Percentiles rank a stretch among this genome's conserved stretches.
Conservation (phyloP, 2,113 vertebrate species). For the Ammodytes dubius region DNA sequence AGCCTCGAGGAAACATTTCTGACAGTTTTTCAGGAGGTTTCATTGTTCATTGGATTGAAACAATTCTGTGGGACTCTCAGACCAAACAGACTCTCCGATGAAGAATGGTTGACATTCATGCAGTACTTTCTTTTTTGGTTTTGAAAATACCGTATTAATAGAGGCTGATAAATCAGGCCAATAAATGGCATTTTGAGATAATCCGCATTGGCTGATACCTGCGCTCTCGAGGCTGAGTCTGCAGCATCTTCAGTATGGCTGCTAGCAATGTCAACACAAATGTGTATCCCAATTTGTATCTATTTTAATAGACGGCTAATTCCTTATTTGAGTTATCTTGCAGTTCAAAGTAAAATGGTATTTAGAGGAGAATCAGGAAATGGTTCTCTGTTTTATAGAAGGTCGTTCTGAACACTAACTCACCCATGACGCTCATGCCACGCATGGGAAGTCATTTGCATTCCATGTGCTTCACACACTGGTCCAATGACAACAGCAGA, state of each 20-base stretch:
- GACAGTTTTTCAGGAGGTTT: not conserved
- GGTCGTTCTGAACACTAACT: constrained; percentile 11
- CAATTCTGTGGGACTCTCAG: not conserved
- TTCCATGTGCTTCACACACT: constrained; percentile 49
- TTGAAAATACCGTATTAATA: not conserved
- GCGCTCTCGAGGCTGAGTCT: no score
- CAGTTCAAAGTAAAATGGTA: not conserved
- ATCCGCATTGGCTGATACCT: no score
- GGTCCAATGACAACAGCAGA: constrained; percentile 36
- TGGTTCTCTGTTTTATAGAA: constrained; percentile 3
- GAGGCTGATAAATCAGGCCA: no score
- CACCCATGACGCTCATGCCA: constrained; percentile 22
- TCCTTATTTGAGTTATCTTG: not conserved
- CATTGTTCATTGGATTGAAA: not conserved
- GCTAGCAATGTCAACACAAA: no score
- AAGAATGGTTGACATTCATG: not conserved
- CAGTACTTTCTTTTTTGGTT: not conserved
- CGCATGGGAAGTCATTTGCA: constrained; percentile 47
- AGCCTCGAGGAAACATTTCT: not conserved
- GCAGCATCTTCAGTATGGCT: no score
- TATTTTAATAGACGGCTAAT: not conserved
- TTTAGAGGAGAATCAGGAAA: not conserved
- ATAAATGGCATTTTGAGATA: no score
- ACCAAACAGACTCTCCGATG: not conserved
- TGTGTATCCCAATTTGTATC: no score